These are phyloP conservation scores for Metalampra italica DNA, from an alignment of 2,888 invertebrate species.

Conservation along the genomic window DNA sequence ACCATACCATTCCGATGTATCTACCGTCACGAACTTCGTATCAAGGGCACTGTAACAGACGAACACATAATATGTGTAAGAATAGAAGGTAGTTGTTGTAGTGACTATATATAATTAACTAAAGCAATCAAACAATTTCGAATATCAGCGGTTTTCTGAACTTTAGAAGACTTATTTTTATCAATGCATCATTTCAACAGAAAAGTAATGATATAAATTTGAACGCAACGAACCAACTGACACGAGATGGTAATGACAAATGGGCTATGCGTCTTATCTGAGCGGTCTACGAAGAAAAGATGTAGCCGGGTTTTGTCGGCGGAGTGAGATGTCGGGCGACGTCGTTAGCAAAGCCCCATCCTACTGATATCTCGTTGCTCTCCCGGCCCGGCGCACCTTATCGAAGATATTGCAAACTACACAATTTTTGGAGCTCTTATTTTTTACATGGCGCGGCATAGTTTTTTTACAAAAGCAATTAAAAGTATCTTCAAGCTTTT, in stretches of 20 bases:
- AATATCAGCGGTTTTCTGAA: too few relatives aligned
- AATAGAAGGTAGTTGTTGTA: too few relatives aligned
- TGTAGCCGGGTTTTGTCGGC: conserved; percentile 45
- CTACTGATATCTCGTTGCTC: conserved; percentile 42
- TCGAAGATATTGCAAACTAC: conserved; percentile 33
- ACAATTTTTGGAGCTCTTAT: conserved; percentile 23
- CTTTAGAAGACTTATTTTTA: too few relatives aligned
- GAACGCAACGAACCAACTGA: conserved; percentile 28
- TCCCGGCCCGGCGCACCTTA: conserved; percentile 34
- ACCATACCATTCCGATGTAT: conserved; percentile 37
- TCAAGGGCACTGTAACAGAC: conserved; percentile 33
- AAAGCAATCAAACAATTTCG: too few relatives aligned
- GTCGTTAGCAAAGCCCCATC: conserved; percentile 55
- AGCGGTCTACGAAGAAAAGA: conserved; percentile 45
- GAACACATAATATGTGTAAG: too few relatives aligned
- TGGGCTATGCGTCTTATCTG: conserved; percentile 53
- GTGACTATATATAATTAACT: neutral
- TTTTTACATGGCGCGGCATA: conserved; percentile 8
- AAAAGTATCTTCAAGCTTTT: neutral
- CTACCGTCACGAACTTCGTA: conserved; percentile 42
- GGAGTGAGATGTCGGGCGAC: conserved; percentile 47
- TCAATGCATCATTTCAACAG: conserved; percentile 9
- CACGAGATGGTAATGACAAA: conserved; percentile 62
- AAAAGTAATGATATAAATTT: conserved; percentile 28
- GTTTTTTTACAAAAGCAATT: neutral